Percentiles rank a stretch among this genome's conserved stretches.
phyloP scores from a whole-genome alignment of 2,113 vertebrate genomes.

The Thymallus thymallus region DNA sequence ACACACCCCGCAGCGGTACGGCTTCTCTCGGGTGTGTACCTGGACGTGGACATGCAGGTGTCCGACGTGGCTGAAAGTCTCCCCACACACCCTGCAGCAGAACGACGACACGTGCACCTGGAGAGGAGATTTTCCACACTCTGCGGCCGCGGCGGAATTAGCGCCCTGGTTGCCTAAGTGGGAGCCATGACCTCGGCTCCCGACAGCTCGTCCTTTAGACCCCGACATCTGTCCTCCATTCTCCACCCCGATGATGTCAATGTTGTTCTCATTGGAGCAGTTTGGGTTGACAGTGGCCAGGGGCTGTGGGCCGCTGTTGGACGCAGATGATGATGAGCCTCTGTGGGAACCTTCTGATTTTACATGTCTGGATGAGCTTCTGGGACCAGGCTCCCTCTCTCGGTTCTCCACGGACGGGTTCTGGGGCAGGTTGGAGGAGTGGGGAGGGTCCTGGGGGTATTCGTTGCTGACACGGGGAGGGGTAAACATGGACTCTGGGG shows the following conservation, averaged over 20 bases:
- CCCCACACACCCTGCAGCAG: conserved; percentile 69
- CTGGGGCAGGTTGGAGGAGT: conserved; percentile 63
- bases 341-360: conserved; percentile 63
- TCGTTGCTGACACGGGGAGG: conserved; percentile 60
- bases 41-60: conserved; percentile 71
- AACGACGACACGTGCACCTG: conserved; percentile 69
- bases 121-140: conserved; percentile 65
- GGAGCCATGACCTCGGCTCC: conserved; percentile 57
- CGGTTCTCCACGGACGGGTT: conserved; percentile 69
- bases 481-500: conserved; percentile 66
- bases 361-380: conserved; percentile 55
- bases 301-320: conserved; percentile 58
- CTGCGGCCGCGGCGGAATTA: conserved; percentile 51
- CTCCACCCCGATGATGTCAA: conserved; percentile 68
- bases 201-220: conserved; percentile 54
- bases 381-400: conserved; percentile 57
- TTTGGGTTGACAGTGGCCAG: conserved; percentile 70
- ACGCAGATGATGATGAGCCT: conserved; percentile 45
- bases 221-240: conserved; percentile 64
- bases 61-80: conserved; percentile 66
- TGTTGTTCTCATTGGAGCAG: conserved; percentile 74
- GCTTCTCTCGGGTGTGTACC: conserved; percentile 71
- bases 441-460: conserved; percentile 63
- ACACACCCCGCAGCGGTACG: conserved; percentile 70
- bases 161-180: conserved; percentile 62